Percentiles rank a stretch among this genome's conserved stretches.
phyloP scores from a whole-genome alignment of 2,797 vertebrate genomes.

The Danionella dracula region DNA sequence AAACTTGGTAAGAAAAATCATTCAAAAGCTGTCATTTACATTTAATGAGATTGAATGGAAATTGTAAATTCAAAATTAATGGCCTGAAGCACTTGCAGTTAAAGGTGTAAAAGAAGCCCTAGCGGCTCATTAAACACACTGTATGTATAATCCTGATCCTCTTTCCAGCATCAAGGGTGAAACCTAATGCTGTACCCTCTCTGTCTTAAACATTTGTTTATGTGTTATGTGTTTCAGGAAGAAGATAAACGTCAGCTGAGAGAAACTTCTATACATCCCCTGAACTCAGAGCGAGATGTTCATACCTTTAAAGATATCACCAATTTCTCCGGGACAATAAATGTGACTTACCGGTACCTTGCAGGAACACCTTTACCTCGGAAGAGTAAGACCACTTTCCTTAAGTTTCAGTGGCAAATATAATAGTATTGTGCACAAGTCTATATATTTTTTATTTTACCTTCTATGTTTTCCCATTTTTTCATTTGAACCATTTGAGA shows the following conservation, averaged over 20 bases:
- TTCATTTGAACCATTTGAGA: too few species aligned
- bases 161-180: neutral
- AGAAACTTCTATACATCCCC: slow-evolving; percentile 84
- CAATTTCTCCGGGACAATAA: slow-evolving; percentile 93
- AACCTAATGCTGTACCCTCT: neutral
- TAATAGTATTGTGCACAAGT: too few species aligned
- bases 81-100: neutral
- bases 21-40: slow-evolving; percentile 5
- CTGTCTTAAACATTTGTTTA: neutral
- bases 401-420: too few species aligned
- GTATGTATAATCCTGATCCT: neutral
- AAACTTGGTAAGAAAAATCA: neutral
- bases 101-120: neutral
- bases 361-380: slow-evolving; percentile 88
- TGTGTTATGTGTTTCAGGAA: slow-evolving; percentile 72
- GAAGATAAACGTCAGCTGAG: slow-evolving; percentile 86
- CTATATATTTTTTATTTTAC: neutral
- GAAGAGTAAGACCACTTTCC: slow-evolving; percentile 80
- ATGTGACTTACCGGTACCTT: slow-evolving; percentile 93
- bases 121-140: neutral
- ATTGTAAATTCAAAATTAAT: neutral
- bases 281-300: slow-evolving; percentile 86
- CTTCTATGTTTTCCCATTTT: neutral
- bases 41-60: slow-evolving; percentile 1
- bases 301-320: slow-evolving; percentile 91